These are phyloP conservation scores for Calyptomena viridis DNA, from an alignment of 2,113 vertebrate species.

Conservation along the genomic window DNA sequence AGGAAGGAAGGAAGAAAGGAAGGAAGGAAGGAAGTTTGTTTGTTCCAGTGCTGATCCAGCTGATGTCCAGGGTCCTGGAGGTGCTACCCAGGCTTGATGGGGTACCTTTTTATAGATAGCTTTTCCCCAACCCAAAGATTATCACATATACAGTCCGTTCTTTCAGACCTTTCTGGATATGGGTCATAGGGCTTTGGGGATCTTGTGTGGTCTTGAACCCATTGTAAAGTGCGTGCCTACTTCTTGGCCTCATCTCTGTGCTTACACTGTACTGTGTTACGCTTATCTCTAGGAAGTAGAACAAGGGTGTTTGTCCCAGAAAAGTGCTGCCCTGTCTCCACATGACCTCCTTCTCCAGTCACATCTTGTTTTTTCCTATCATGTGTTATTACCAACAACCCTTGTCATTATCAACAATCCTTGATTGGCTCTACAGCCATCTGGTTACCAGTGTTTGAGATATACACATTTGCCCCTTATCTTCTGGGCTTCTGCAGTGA, in stretches of 20 bases:
- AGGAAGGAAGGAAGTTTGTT: too few species aligned
- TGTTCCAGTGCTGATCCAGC: background rate
- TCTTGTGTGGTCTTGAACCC: background rate
- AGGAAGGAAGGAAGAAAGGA: too few species aligned
- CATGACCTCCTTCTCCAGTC: background rate
- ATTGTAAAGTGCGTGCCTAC: background rate
- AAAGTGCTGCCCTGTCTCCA: background rate
- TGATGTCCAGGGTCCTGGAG: background rate
- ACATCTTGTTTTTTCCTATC: background rate
- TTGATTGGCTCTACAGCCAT: background rate
- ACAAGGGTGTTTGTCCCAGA: background rate
- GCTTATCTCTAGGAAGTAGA: background rate
- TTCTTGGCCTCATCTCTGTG: rapidly evolving
- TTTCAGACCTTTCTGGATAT: background rate
- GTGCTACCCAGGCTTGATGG: background rate
- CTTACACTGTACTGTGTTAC: rapidly evolving
- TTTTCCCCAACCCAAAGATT: background rate
- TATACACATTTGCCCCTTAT: background rate
- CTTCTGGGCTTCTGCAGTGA: background rate
- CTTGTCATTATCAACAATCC: background rate
- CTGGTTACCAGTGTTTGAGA: background rate
- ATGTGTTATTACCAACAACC: background rate
- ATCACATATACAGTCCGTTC: too few species aligned
- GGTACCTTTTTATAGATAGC: background rate
- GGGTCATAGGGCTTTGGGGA: rapidly evolving